Evolutionary conservation across 2,113 vertebrate genomes (phyloP).

Genomic region (Ailuropoda melanoleuca): DNA sequence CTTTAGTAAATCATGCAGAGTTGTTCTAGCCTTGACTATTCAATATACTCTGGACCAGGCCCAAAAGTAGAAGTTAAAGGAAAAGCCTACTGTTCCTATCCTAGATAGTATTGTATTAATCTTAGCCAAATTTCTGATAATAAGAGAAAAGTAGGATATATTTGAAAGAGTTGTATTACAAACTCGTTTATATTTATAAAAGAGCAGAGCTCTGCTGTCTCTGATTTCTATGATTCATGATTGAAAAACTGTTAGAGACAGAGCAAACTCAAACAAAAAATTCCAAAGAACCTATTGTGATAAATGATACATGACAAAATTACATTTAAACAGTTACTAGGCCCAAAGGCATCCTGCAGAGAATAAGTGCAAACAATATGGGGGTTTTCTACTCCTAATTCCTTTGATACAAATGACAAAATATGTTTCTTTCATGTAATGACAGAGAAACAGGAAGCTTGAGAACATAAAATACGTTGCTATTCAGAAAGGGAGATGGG

Average conservation of each 20-base stretch:
- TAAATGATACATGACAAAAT: constrained; percentile 69
- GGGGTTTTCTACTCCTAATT: constrained; percentile 48
- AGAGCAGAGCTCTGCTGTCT: not conserved
- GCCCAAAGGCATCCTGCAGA: constrained; percentile 60
- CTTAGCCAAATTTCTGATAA: not conserved
- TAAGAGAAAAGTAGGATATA: not conserved
- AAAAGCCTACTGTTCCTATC: not conserved
- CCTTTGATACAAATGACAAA: constrained; percentile 68
- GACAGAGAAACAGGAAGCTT: constrained; percentile 59
- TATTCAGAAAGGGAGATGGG: not conserved
- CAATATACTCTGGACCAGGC: not conserved
- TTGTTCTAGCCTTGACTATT: not conserved
- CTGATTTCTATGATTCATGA: not conserved
- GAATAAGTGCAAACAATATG: constrained; percentile 52
- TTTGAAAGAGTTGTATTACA: not conserved
- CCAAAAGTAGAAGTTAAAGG: not conserved
- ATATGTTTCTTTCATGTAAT: constrained; percentile 52
- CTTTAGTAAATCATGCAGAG: not conserved
- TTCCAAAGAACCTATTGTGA: constrained; percentile 40
- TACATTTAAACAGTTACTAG: constrained; percentile 65
- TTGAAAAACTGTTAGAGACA: not conserved
- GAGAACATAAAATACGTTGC: constrained; percentile 46
- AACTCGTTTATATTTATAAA: not conserved
- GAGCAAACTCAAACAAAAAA: constrained; percentile 15
- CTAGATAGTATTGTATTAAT: not conserved